Evolutionary conservation across 2,888 invertebrate genomes (phyloP), one percentile per base, ranked within the genome.

Genomic region (Dinocampus coccinellae): DNA sequence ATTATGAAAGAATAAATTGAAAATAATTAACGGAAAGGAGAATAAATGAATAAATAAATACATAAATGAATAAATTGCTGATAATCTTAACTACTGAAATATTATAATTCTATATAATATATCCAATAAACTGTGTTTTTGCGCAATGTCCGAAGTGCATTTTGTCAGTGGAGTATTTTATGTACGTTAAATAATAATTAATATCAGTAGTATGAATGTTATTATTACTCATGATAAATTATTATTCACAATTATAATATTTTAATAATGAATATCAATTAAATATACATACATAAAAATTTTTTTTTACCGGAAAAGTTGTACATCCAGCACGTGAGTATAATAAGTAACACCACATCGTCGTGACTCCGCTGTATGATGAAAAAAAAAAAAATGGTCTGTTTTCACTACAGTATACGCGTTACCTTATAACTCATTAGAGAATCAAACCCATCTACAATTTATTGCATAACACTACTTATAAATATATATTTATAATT

Each of bases 141-240:
- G 71, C 72, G 72, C 64, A 68, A 68, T 33, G 72, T 64, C 58
- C 72, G 72, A 72, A 69, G 68, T 72, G 68, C 72, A 72, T 34
- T 60, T 71, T 61, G 52, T 68, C 53, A 57, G 24, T 55, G 34
- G n/a, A n/a, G n/a, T n/a, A n/a, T n/a, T n/a, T n/a, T n/a, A n/a
- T n/a, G n/a, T n/a, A n/a, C n/a, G n/a, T n/a, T n/a, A n/a, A n/a
- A n/a, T n/a, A n/a, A n/a, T n/a, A n/a, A n/a, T n/a, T n/a, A n/a
- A n/a, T n/a, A n/a, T n/a, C n/a, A n/a, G n/a, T n/a, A n/a, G n/a
- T n/a, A n/a, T n/a, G n/a, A n/a, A n/a, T n/a, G n/a, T n/a, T n/a
- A n/a, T n/a, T n/a, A n/a, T n/a, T n/a, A n/a, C n/a, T n/a, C n/a
- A n/a, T n/a, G n/a, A n/a, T n/a, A n/a, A n/a, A n/a, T n/a, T n/a